Base-by-base conservation (phyloP, 2,888 invertebrate genomes). In the Drosophila prostipennis region DNA sequence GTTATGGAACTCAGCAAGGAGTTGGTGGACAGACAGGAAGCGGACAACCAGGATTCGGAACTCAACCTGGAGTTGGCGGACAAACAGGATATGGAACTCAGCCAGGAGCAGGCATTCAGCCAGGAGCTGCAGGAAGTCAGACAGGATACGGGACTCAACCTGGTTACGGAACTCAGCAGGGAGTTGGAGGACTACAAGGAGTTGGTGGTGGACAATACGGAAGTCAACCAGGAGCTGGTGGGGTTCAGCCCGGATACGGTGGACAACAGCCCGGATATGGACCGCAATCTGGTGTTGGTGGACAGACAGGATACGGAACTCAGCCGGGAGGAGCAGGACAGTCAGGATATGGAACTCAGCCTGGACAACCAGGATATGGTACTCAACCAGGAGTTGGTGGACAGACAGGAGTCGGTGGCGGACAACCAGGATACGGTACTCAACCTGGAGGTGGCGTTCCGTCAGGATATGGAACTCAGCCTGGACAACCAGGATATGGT, bases 211-310 rank as follows among this genome's bases (percentile, higher is more conserved):
- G n/a, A n/a, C n/a, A n/a, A n/a, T n/a, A n/a, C n/a, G n/a, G n/a
- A n/a, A n/a, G n/a, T n/a, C n/a, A n/a, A n/a, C n/a, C n/a, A n/a
- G n/a, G n/a, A n/a, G n/a, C n/a, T n/a, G n/a, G n/a, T n/a, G n/a
- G n/a, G n/a, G n/a, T n/a, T n/a, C n/a, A n/a, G n/a, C n/a, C n/a
- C n/a, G n/a, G n/a, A n/a, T n/a, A n/a, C n/a, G n/a, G n/a, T n/a
- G n/a, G n/a, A n/a, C n/a, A n/a, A 2, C 57, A 26, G 26, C 26
- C 69, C 3, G 59, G 67, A 37, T 37, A 13, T 11, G 59, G 61
- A 29, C 11, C 32, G 5, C 53, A 51, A 59, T 49, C 48, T 26
- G 32, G 57, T 36, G 63, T 76, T 29, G 76, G 77, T 3, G 76
- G 68, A 3, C 39, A 71, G 70, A n/a, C n/a, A 8, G 68, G 61